Evolutionary conservation across 35 echinoderm and acorn worm genomes (phyloP).

Genomic region (Diadema setosum): DNA sequence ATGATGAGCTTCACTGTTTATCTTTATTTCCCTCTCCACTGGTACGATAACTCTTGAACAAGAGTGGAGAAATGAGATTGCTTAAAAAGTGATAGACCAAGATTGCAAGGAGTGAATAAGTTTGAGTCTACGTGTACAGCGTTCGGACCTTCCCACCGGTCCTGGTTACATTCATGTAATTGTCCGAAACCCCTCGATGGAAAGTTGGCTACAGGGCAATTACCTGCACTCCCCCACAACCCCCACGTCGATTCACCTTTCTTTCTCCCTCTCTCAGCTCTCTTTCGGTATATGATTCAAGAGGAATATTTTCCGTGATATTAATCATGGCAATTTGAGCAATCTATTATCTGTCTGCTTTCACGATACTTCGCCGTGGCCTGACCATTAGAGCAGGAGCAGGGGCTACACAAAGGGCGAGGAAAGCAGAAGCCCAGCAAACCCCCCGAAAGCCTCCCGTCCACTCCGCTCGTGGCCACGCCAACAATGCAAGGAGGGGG

Average conservation of each 20-base stretch:
- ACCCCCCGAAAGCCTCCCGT: background rate
- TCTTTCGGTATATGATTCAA: background rate
- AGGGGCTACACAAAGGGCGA: background rate
- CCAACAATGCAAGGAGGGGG: background rate
- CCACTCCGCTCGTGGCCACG: background rate
- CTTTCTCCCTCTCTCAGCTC: background rate
- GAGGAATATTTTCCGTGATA: background rate
- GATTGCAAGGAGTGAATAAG: no score
- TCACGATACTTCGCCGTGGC: background rate
- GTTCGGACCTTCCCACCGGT: no score
- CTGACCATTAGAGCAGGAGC: background rate
- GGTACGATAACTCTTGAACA: no score
- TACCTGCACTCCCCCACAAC: no score
- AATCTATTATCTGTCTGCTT: background rate
- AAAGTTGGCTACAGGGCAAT: no score
- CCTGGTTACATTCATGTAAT: no score
- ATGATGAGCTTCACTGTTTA: no score
- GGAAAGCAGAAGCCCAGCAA: conserved; percentile 5
- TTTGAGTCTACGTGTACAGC: no score
- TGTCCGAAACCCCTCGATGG: no score
- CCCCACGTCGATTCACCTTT: background rate
- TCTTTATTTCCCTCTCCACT: no score
- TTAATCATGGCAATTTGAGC: conserved; percentile 26
- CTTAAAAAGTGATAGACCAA: no score
- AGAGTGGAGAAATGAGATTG: no score